Percentiles rank a stretch among this genome's conserved stretches.
Conservation (phyloP, 2,888 invertebrate species). For the Adineta ricciae region DNA sequence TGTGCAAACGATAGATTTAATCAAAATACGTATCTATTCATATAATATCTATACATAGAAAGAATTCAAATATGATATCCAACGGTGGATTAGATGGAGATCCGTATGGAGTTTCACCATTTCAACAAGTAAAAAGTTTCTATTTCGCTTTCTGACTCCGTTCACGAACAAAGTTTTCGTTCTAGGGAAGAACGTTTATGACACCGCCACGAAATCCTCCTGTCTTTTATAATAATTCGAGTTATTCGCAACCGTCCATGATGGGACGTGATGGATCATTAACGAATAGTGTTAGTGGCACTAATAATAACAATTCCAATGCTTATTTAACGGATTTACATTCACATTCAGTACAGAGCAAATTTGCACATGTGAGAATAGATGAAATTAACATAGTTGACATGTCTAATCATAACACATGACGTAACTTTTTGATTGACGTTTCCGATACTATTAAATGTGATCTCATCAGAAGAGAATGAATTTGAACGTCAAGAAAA, state of each 20-base stretch:
- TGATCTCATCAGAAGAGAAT: not conserved
- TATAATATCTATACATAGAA: not conserved
- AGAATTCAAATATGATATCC: not conserved
- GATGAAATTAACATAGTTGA: too few species aligned
- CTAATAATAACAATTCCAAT: not conserved
- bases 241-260: constrained; percentile 12
- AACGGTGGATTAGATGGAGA: not conserved
- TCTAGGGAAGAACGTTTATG: not conserved
- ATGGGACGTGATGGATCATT: not conserved
- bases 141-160: not conserved
- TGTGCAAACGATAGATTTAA: not conserved
- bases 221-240: not conserved
- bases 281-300: not conserved
- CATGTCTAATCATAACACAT: too few species aligned
- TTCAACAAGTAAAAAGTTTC: constrained; percentile 6
- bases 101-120: not conserved
- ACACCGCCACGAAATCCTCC: not conserved
- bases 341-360: constrained; percentile 1
- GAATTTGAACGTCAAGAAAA: too few species aligned
- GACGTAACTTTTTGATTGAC: too few species aligned
- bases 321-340: constrained; percentile 17
- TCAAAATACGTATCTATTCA: not conserved
- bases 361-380: constrained; percentile 10
- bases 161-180: not conserved
- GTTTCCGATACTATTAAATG: not conserved